These are phyloP conservation scores for Heloderma charlesbogerti DNA, from an alignment of 2,113 vertebrate species.

Conservation along the genomic window DNA sequence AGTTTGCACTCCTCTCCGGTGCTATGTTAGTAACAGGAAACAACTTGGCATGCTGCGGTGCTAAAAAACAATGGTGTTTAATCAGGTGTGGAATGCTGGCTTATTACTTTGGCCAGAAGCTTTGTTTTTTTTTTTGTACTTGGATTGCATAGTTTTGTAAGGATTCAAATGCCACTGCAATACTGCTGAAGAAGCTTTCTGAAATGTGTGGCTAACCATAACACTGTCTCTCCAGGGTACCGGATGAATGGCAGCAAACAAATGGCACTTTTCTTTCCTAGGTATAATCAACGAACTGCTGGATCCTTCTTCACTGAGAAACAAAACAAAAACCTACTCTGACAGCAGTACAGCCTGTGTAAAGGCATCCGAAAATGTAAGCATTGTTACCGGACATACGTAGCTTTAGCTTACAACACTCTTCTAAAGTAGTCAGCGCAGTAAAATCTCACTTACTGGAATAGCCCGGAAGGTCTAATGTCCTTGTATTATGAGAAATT, in stretches of 20 bases:
- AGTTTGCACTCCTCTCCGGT: neutral
- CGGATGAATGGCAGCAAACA: constrained; percentile 39
- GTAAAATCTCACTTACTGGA: neutral
- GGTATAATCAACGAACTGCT: constrained; percentile 65
- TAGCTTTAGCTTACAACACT: neutral
- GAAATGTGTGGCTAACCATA: constrained; percentile 61
- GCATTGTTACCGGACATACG: neutral
- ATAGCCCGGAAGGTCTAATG: neutral
- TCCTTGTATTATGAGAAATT: neutral
- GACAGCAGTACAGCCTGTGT: neutral
- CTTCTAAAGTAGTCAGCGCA: neutral
- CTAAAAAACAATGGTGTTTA: constrained; percentile 69
- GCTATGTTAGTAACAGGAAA: constrained; percentile 34
- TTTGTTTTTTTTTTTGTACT: constrained; percentile 76
- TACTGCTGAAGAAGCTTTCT: constrained; percentile 63
- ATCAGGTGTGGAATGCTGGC: constrained; percentile 68
- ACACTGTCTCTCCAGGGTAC: constrained; percentile 61
- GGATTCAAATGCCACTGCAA: constrained; percentile 57
- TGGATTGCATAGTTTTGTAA: constrained; percentile 66
- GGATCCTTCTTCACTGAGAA: constrained; percentile 44
- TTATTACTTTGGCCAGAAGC: constrained; percentile 68
- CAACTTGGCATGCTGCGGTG: constrained; percentile 58
- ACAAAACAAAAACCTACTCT: neutral
- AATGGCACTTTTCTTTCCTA: constrained; percentile 60
- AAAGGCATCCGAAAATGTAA: neutral